A percentile compares a stretch with the other conserved stretches of the same genome.
phyloP scores from a whole-genome alignment of 2,797 vertebrate genomes.

The Cygnus olor region DNA sequence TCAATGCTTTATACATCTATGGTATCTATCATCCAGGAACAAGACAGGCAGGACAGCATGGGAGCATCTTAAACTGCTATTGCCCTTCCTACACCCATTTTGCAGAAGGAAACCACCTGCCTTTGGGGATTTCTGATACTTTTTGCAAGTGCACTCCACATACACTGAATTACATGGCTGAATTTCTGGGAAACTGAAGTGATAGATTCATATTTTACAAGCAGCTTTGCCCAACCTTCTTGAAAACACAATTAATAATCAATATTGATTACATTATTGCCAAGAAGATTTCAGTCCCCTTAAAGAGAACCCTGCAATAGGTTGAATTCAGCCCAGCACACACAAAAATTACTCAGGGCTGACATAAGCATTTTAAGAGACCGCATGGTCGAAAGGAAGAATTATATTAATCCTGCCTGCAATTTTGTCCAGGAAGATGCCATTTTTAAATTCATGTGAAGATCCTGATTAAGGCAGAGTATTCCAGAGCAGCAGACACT shows the following conservation, averaged over 20 bases:
- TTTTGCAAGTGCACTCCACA: background rate
- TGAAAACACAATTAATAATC: constrained; percentile 15
- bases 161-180: background rate
- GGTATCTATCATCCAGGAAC: constrained; percentile 9
- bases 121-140: background rate
- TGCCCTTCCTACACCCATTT: background rate
- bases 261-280: background rate
- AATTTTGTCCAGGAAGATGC: background rate
- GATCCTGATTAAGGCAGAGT: constrained; percentile 8
- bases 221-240: background rate
- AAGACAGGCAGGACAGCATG: background rate
- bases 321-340: background rate
- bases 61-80: background rate
- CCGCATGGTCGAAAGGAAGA: background rate
- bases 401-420: background rate
- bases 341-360: background rate
- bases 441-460: constrained; percentile 1
- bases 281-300: background rate
- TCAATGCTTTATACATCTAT: background rate
- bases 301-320: background rate
- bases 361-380: background rate
- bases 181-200: background rate
- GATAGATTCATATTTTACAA: background rate
- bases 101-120: background rate
- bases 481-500: constrained; percentile 25